Evolutionary conservation across 2,888 invertebrate species (phyloP).

Genomic region (Pristionchus fissidentatus): DNA sequence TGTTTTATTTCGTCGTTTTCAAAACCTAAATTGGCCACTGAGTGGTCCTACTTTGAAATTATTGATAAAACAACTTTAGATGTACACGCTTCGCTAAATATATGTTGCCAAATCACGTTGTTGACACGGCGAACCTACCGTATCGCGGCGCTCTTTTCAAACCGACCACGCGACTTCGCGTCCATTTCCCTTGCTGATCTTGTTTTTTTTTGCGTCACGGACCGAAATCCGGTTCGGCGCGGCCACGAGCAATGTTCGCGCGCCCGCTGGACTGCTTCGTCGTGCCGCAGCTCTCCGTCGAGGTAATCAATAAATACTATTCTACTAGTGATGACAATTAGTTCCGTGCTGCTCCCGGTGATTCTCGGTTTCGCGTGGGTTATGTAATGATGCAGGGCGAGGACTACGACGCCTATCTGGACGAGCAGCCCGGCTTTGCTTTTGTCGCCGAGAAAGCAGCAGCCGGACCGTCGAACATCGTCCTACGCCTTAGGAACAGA

Average conservation of each 20-base stretch:
- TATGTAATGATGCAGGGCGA: not conserved
- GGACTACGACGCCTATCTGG: not conserved
- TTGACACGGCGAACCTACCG: not conserved
- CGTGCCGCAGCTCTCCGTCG: constrained; percentile 34
- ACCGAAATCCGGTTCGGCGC: not conserved
- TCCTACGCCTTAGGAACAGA: not conserved
- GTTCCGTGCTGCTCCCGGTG: too few species aligned
- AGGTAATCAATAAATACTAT: not conserved
- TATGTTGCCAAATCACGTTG: not conserved
- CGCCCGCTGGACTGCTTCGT: constrained; percentile 7
- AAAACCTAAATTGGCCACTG: too few species aligned
- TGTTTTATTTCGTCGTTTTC: too few species aligned
- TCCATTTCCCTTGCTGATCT: not conserved
- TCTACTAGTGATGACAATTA: too few species aligned
- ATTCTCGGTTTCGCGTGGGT: too few species aligned
- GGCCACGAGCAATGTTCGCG: not conserved
- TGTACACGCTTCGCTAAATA: too few species aligned
- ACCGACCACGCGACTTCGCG: constrained; percentile 1
- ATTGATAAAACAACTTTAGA: too few species aligned
- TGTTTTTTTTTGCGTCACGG: not conserved
- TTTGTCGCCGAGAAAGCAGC: not conserved
- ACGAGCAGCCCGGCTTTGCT: not conserved
- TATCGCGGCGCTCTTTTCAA: not conserved
- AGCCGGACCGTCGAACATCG: not conserved
- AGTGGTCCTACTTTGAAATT: too few species aligned